A percentile compares a stretch with the other conserved stretches of the same genome.
Conservation (phyloP, 2,113 vertebrate genomes). For the Prolemur simus region DNA sequence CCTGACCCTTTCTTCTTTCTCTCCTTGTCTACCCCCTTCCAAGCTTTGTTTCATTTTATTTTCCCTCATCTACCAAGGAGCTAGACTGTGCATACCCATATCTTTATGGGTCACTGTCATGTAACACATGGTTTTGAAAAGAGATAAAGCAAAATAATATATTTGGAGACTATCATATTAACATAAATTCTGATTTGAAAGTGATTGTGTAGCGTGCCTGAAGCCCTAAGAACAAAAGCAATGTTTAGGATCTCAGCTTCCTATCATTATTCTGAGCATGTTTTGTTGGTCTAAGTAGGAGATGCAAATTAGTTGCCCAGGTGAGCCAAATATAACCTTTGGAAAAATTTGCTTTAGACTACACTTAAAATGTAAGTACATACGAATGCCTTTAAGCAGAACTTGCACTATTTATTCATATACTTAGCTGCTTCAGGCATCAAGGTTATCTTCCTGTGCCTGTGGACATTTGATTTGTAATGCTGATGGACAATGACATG, state of each 20-base stretch:
- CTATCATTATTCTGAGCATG: background rate
- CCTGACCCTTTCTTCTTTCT: conserved; percentile 57
- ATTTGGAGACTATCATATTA: conserved; percentile 15
- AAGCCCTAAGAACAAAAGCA: background rate
- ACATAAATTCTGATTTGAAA: conserved; percentile 27
- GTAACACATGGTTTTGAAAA: background rate
- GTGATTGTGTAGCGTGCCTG: background rate
- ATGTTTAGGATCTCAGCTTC: background rate
- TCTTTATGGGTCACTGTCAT: background rate
- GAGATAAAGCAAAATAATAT: background rate
- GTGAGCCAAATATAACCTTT: background rate
- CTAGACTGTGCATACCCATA: background rate
- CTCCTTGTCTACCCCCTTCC: background rate
- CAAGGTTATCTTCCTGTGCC: background rate
- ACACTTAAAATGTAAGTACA: background rate
- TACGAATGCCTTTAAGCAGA: background rate
- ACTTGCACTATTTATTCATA: background rate
- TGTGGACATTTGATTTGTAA: background rate
- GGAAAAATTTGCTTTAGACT: background rate
- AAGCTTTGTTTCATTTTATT: conserved; percentile 32
- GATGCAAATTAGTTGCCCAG: background rate
- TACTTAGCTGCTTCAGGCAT: background rate
- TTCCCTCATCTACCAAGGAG: background rate
- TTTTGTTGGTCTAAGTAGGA: background rate
- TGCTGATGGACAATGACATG: background rate